phyloP scores from a whole-genome alignment of 30 jellyfish, hydroid and myxozoan genomes.

The Clytia hemisphaerica region DNA sequence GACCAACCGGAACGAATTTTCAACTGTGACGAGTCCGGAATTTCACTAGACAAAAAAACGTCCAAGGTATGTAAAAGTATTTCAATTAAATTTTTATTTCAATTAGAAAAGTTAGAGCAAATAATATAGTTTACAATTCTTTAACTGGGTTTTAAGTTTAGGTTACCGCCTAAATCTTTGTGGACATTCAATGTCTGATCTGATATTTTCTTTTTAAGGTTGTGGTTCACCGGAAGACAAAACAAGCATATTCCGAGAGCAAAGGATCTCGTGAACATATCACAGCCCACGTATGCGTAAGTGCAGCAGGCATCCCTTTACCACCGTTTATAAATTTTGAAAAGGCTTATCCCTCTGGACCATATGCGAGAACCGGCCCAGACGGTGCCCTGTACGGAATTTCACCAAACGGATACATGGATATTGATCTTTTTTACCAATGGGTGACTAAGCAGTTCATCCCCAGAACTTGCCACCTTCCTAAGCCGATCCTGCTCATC shows the following conservation, averaged over 20 bases:
- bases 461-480: neutral
- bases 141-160: too few species aligned
- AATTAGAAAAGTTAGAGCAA: too few species aligned
- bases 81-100: too few species aligned
- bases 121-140: too few species aligned
- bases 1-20: too few species aligned
- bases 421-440: neutral
- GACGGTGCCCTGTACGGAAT: neutral
- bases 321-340: neutral
- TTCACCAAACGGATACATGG: neutral
- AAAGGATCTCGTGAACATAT: neutral
- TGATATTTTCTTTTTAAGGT: neutral
- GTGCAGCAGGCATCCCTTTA: neutral
- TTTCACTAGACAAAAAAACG: too few species aligned
- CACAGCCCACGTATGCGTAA: neutral
- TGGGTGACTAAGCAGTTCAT: neutral
- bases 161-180: too few species aligned
- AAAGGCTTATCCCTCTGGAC: neutral
- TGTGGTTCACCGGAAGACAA: neutral
- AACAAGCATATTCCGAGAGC: neutral
- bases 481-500: neutral
- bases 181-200: too few species aligned
- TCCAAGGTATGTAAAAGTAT: too few species aligned
- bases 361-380: neutral
- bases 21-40: too few species aligned